These are phyloP conservation scores for Myathropa florea DNA, from an alignment of 2,888 invertebrate species.

Conservation along the genomic window DNA sequence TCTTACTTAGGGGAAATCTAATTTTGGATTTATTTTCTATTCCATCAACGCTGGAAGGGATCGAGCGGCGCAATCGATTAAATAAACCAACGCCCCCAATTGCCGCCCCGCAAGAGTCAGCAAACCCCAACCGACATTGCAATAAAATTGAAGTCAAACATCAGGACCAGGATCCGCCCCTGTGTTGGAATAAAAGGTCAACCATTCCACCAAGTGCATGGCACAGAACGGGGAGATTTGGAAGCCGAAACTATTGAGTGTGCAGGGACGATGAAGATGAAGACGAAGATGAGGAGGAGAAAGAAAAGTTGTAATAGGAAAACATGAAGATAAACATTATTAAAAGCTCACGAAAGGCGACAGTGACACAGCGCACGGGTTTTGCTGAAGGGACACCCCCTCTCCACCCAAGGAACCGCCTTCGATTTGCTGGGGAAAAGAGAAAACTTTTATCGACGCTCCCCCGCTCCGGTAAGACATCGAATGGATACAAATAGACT, in stretches of 20 bases:
- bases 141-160: conserved; percentile 44
- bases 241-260: conserved; percentile 21
- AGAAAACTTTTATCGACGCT: conserved; percentile 50
- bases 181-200: conserved; percentile 35
- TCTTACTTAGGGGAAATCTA: conserved; percentile 29
- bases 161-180: background rate
- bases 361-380: background rate
- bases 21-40: conserved; percentile 48
- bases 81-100: conserved; percentile 24
- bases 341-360: conserved; percentile 63
- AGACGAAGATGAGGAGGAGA: background rate
- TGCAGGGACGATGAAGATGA: background rate
- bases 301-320: conserved; percentile 28
- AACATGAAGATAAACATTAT: conserved; percentile 66
- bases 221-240: background rate
- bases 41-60: background rate
- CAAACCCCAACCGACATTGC: conserved; percentile 14
- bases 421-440: conserved; percentile 40
- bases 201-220: conserved; percentile 22
- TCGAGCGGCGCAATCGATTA: conserved; percentile 48
- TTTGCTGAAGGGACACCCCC: background rate
- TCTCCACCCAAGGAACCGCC: background rate
- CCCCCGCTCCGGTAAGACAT: background rate
- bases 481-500: conserved; percentile 53
- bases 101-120: background rate